Conservation (phyloP, 2,797 vertebrate genomes). For the Champsocephalus esox region DNA sequence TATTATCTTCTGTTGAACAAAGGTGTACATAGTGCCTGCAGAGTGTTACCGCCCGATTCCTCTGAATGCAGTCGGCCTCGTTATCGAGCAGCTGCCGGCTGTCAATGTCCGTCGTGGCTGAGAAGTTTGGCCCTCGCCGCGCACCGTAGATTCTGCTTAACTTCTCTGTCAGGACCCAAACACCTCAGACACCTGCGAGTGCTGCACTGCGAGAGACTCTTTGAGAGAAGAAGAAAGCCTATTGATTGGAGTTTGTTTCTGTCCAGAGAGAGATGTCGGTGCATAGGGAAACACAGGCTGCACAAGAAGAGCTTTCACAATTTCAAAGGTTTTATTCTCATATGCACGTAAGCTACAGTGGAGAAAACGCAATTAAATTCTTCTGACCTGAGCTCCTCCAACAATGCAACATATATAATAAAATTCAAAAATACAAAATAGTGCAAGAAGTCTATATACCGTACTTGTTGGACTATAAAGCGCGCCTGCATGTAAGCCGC, state of each 20-base stretch:
- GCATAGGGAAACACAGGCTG: neutral
- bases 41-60: constrained; percentile 60
- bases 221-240: constrained; percentile 2
- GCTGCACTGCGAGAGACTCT: neutral
- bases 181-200: neutral
- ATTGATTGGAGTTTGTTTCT: constrained; percentile 27
- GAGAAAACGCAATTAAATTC: too few relatives aligned
- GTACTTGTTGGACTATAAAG: too few relatives aligned
- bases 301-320: neutral
- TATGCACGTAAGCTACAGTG: too few relatives aligned
- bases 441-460: too few relatives aligned
- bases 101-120: constrained; percentile 12
- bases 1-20: too few relatives aligned
- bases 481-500: too few relatives aligned
- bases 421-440: too few relatives aligned
- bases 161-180: constrained; percentile 20
- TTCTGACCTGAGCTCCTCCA: too few relatives aligned
- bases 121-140: neutral
- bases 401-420: too few relatives aligned
- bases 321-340: too few relatives aligned
- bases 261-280: neutral
- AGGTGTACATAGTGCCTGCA: neutral
- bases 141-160: constrained; percentile 6
- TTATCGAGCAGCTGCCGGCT: constrained; percentile 53
- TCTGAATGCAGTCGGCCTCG: constrained; percentile 58